These are phyloP conservation scores for Rhinophrynus dorsalis DNA, from an alignment of 2,797 vertebrate genomes.

Conservation along the genomic window DNA sequence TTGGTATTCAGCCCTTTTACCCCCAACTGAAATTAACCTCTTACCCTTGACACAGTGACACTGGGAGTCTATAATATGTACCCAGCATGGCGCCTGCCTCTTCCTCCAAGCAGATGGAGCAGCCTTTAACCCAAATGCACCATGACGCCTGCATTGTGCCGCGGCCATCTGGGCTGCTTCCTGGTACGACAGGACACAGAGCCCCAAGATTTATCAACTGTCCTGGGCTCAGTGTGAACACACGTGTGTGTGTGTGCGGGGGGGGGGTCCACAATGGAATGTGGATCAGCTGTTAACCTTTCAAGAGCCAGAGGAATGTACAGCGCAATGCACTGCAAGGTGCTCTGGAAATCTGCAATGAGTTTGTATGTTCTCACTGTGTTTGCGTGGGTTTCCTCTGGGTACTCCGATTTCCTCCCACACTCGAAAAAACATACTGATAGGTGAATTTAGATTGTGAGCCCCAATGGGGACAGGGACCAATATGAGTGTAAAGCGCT, in stretches of 20 bases:
- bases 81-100: slow-evolving; percentile 11
- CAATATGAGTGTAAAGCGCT: too few relatives aligned
- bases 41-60: slow-evolving; percentile 42
- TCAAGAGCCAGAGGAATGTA: too few relatives aligned
- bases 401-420: too few relatives aligned
- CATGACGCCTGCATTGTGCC: slow-evolving; percentile 54
- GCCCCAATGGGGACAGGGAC: too few relatives aligned
- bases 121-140: slow-evolving; percentile 61
- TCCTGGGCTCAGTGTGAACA: slow-evolving; percentile 47
- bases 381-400: too few relatives aligned
- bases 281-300: too few relatives aligned
- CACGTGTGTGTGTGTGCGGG: slow-evolving; percentile 50
- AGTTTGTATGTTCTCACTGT: too few relatives aligned
- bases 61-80: slow-evolving; percentile 54
- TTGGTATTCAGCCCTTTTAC: not conserved
- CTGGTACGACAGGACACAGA: slow-evolving; percentile 46
- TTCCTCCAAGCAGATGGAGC: slow-evolving; percentile 57
- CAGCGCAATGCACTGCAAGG: too few relatives aligned
- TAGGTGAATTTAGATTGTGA: too few relatives aligned
- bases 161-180: slow-evolving; percentile 60
- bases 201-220: slow-evolving; percentile 54
- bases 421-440: too few relatives aligned
- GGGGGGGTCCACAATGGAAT: slow-evolving; percentile 60
- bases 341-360: too few relatives aligned
- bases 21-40: not conserved